Base-by-base conservation (phyloP, 53 echinoderm and acorn worm genomes). In the Astropecten irregularis region DNA sequence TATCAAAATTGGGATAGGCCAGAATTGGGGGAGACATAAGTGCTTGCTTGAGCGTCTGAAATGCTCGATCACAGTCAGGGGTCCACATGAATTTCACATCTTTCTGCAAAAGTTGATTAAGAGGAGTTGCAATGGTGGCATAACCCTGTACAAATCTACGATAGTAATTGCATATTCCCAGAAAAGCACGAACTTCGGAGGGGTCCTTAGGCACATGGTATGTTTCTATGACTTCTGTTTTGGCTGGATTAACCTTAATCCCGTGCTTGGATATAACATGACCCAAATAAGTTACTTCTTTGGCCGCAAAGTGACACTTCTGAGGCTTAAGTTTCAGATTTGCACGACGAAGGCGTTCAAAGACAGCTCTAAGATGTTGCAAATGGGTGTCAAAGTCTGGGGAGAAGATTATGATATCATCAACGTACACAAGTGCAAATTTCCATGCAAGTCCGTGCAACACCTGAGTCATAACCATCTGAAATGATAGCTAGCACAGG, bases 371-470 rank as follows among this genome's bases (percentile, higher is more conserved):
- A n/a, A 57, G 22, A 22, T 57, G 57, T 4, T 19, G 18, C 26
- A 30, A 29, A 33, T 61, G 61, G 39, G 37, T 61, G 62, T 79
- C 31, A 33, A 61, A 79, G 29, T 61, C 63, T 1, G 44, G 39
- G 0, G 46, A 76, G 62, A 42, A 79, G 7, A 79, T 50, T n/a
- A 79, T 13, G 6, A 76, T 76, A 22, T 57, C 87, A 52, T 87
- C 81, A 9, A 87, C 69, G 47, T 87, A 87, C 8, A 82, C 82
- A 15, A 88, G 69, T 29, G 88, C 71, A 40, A 70, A 88, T 35
- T 71, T 69, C 88, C 88, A 88, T 33, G 52, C 82, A 3, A 88
- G 57, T 46, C 71, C 82, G 14, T 81, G 67, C 8, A 86, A 57
- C 0, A 86, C 86, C 16, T 82, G 82, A 1, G n/a, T n/a, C n/a